Conservation (phyloP, 2,113 vertebrate genomes). For the Oryzias celebensis region DNA sequence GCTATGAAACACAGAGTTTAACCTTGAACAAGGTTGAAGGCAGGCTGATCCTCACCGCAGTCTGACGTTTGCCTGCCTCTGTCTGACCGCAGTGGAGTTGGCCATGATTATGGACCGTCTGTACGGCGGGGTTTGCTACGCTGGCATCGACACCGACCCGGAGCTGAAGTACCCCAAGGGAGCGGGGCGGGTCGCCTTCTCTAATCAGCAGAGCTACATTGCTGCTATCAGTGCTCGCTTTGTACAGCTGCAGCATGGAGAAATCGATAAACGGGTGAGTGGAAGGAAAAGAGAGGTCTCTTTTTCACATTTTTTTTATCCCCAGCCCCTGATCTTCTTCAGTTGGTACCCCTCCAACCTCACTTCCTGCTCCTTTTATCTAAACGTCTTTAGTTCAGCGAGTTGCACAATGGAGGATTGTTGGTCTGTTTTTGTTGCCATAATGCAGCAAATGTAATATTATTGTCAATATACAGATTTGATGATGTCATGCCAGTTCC, state of each 20-base stretch:
- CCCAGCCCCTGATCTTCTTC: constrained; percentile 19
- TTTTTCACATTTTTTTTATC: constrained; percentile 22
- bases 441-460: not conserved
- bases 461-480: too few species aligned
- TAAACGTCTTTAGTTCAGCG: not conserved
- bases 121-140: constrained; percentile 98
- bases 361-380: constrained; percentile 24
- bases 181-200: constrained; percentile 97
- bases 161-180: constrained; percentile 99
- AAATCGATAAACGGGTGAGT: constrained; percentile 99
- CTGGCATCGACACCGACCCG: constrained; percentile 98
- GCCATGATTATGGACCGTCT: constrained; percentile 99
- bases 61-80: not conserved
- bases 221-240: constrained; percentile 99
- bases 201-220: constrained; percentile 99
- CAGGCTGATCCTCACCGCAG: not conserved
- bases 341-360: constrained; percentile 6
- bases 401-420: not conserved
- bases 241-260: constrained; percentile 99
- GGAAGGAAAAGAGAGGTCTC: constrained; percentile 31
- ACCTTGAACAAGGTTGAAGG: too few species aligned
- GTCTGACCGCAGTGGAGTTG: constrained; percentile 88
- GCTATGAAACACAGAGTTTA: too few species aligned
- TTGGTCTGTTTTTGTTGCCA: not conserved
- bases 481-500: too few species aligned